Conservation (phyloP, 1,140 invertebrate species). For the Scaptomyza graminum region DNA sequence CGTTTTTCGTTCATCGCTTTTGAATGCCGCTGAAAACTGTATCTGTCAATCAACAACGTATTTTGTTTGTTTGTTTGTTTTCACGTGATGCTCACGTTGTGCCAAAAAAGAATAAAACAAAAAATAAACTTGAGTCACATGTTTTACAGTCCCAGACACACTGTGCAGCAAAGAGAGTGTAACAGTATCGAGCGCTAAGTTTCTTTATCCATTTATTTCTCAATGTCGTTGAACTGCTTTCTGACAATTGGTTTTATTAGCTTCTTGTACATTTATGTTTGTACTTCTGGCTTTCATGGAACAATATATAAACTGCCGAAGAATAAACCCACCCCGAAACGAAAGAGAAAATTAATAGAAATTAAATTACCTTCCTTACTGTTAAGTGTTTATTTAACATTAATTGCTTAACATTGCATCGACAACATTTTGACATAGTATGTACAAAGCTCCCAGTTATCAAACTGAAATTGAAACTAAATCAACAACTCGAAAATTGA, state of each 20-base stretch:
- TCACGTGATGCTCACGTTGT: slow-evolving; percentile 76
- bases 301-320: neutral
- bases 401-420: neutral
- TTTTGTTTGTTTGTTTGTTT: slow-evolving; percentile 7
- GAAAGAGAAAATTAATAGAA: neutral
- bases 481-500: neutral
- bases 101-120: slow-evolving; percentile 8
- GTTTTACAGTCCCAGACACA: slow-evolving; percentile 29
- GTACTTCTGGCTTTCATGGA: too few relatives aligned
- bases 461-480: slow-evolving; percentile 8
- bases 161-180: slow-evolving; percentile 44
- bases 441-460: neutral
- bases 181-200: slow-evolving; percentile 3
- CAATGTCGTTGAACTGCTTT: slow-evolving; percentile 60
- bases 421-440: neutral
- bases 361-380: too few relatives aligned
- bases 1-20: slow-evolving; percentile 17
- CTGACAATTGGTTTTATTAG: slow-evolving; percentile 24
- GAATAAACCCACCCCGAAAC: too few relatives aligned
- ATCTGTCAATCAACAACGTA: slow-evolving; percentile 9
- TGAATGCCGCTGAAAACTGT: slow-evolving; percentile 7
- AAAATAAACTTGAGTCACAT: slow-evolving; percentile 41
- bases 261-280: neutral
- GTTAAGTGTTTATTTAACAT: neutral
- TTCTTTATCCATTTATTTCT: slow-evolving; percentile 39